Evolutionary conservation across 1,140 invertebrate species (phyloP).

Genomic region (Lucilia sericata): DNA sequence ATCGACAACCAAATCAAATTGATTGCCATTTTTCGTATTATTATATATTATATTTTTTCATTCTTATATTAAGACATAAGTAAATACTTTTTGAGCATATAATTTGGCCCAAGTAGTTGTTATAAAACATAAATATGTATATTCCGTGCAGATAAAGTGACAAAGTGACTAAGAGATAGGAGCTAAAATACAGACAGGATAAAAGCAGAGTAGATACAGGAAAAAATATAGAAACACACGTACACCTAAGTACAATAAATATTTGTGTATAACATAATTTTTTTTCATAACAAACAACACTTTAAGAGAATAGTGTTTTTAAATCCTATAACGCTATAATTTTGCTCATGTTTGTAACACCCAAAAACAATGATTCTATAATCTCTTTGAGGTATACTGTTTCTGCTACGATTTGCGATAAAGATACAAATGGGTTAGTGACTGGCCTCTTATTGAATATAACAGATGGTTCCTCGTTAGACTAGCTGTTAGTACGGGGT

Average conservation of each 20-base stretch:
- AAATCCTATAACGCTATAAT: no score
- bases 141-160: not conserved
- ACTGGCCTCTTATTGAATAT: no score
- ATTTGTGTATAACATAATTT: not conserved
- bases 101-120: slow-evolving; percentile 23
- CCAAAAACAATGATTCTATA: no score
- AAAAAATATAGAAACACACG: not conserved
- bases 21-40: not conserved
- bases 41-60: not conserved
- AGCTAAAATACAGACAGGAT: not conserved
- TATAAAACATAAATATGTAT: slow-evolving; percentile 23
- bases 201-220: not conserved
- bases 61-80: not conserved
- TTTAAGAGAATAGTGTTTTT: not conserved
- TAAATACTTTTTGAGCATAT: slow-evolving; percentile 12
- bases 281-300: not conserved
- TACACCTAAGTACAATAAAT: not conserved
- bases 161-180: not conserved
- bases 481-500: no score
- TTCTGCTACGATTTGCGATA: no score
- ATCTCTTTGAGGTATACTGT: no score
- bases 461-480: no score
- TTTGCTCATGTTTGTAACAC: no score
- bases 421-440: no score
- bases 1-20: slow-evolving; percentile 28